A percentile compares a stretch with the other conserved stretches of the same genome.
These are phyloP conservation scores for Chunga burmeisteri DNA, from an alignment of 2,113 vertebrate species.

Conservation along the genomic window DNA sequence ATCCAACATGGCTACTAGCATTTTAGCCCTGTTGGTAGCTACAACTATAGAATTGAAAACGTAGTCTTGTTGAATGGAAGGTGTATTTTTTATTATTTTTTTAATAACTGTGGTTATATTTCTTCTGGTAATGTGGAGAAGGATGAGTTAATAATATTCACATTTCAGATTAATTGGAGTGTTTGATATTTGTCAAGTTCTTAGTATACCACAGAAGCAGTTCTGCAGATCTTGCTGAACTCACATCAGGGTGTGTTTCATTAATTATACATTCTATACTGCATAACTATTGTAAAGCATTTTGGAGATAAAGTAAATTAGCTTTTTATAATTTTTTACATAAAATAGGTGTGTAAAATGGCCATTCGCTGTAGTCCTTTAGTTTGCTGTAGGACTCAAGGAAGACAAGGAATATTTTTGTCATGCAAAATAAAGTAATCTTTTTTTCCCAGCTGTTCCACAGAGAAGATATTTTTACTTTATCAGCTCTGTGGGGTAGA, in stretches of 20 bases:
- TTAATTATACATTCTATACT: background rate
- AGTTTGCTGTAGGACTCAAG: background rate
- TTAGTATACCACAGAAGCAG: background rate
- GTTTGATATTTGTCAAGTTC: background rate
- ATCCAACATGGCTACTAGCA: too few species aligned
- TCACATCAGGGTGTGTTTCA: background rate
- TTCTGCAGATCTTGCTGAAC: background rate
- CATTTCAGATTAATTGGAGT: background rate
- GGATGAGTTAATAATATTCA: background rate
- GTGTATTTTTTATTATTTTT: background rate
- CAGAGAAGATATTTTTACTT: background rate
- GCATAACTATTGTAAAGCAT: background rate
- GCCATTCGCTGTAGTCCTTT: background rate
- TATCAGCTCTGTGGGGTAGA: background rate
- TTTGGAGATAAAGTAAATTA: background rate
- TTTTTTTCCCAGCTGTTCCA: background rate
- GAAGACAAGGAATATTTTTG: background rate
- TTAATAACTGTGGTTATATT: background rate
- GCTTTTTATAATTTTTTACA: background rate
- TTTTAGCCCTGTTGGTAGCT: background rate
- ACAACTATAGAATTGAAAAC: background rate
- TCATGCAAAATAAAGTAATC: background rate
- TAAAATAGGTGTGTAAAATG: background rate
- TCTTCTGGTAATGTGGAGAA: background rate
- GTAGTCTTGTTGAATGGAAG: background rate